A percentile compares a stretch with the other conserved stretches of the same genome.
phyloP scores from a whole-genome alignment of 2,888 invertebrate species.

The Mantis religiosa region DNA sequence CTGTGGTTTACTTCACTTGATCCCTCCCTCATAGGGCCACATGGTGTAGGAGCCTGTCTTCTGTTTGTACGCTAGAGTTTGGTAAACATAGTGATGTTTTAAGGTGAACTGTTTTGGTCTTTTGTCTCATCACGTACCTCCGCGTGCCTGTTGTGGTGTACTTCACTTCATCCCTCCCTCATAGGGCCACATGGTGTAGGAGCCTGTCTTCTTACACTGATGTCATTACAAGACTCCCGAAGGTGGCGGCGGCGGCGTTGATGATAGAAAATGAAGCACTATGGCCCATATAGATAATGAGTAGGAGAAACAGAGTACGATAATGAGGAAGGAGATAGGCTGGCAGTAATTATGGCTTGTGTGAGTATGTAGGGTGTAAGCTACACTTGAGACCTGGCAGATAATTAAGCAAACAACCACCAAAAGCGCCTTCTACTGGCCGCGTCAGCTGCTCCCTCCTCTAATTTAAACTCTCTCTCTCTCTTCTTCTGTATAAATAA shows the following conservation, averaged over 20 bases:
- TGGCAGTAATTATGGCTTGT: conserved; percentile 24
- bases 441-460: conserved; percentile 17
- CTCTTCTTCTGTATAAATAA: conserved; percentile 14
- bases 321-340: background rate
- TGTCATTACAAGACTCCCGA: background rate
- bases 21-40: no score
- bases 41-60: no score
- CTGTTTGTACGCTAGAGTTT: no score
- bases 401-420: conserved; percentile 32
- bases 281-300: conserved; percentile 13
- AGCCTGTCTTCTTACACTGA: conserved; percentile 3
- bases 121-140: no score
- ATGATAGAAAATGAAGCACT: conserved; percentile 9
- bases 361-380: conserved; percentile 24
- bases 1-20: no score
- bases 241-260: background rate
- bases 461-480: conserved; percentile 9
- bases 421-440: conserved; percentile 18
- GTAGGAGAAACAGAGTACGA: conserved; percentile 7
- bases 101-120: no score
- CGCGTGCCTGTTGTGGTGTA: no score
- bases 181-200: no score
- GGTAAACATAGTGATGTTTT: no score
- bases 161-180: no score
- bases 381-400: conserved; percentile 25